These are phyloP conservation scores for roundworm (Caenorhabditis elegans) DNA, from an alignment of 1,140 invertebrate genomes.

Conservation along the genomic window WBcel235 BX284603.4:8534001-8534500, in stretches of 20 bases:
- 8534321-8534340: too few relatives aligned
- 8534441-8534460: too few relatives aligned
- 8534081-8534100: conserved; percentile 18
- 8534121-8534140: neutral
- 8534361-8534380: neutral
- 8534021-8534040: neutral
- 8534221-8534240: neutral
- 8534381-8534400: neutral
- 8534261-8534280: neutral
- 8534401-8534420: too few relatives aligned
- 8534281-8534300: neutral
- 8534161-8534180: conserved; percentile 1
- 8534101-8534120: neutral
- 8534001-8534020: neutral
- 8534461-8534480: too few relatives aligned
- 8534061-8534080: neutral
- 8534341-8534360: neutral
- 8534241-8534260: neutral
- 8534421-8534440: too few relatives aligned
- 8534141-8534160: conserved; percentile 9
- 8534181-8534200: neutral
- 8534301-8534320: neutral
- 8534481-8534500: too few relatives aligned
- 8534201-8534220: neutral
- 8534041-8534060: neutral